phyloP scores from a whole-genome alignment of 2,888 invertebrate genomes.

The Drosophila tanythrix region DNA sequence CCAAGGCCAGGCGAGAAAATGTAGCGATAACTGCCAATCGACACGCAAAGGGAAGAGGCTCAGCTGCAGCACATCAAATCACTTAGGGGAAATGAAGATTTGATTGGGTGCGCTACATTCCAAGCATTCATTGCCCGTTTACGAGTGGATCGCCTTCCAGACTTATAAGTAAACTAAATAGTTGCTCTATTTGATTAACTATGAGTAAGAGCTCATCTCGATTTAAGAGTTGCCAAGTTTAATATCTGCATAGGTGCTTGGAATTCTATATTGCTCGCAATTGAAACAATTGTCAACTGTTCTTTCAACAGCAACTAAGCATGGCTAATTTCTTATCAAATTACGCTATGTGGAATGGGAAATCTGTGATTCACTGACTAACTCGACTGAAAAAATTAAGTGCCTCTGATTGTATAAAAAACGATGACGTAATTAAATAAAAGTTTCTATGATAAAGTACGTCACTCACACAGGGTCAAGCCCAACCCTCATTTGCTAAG shows the following conservation, averaged over 20 bases:
- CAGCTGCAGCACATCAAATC: slow-evolving; percentile 32
- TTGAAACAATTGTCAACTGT: slow-evolving; percentile 28
- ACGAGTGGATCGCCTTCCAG: slow-evolving; percentile 22
- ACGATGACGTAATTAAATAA: slow-evolving; percentile 64
- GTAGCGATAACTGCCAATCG: slow-evolving; percentile 71
- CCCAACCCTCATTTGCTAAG: slow-evolving; percentile 35
- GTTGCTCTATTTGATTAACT: slow-evolving; percentile 3
- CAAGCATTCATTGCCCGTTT: slow-evolving; percentile 26
- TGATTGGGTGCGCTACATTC: slow-evolving; percentile 41
- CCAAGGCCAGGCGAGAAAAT: slow-evolving; percentile 70
- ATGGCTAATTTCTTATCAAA: slow-evolving; percentile 9
- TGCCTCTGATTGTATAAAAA: not conserved
- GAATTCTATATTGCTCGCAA: not conserved
- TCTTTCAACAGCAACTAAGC: not conserved
- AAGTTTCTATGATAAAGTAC: slow-evolving; percentile 38
- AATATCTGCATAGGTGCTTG: not conserved
- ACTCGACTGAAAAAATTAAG: slow-evolving; percentile 23
- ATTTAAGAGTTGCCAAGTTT: not conserved
- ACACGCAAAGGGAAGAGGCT: slow-evolving; percentile 50
- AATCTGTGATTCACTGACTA: slow-evolving; percentile 22
- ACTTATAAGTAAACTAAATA: not conserved
- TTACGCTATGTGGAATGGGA: slow-evolving; percentile 1
- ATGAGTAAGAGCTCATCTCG: not conserved
- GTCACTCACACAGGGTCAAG: slow-evolving; percentile 19
- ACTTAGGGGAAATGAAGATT: slow-evolving; percentile 45